Percentiles rank a stretch among this genome's conserved stretches.
Conservation (phyloP, 2,797 vertebrate genomes). For the Mormyrops boulengeri region DNA sequence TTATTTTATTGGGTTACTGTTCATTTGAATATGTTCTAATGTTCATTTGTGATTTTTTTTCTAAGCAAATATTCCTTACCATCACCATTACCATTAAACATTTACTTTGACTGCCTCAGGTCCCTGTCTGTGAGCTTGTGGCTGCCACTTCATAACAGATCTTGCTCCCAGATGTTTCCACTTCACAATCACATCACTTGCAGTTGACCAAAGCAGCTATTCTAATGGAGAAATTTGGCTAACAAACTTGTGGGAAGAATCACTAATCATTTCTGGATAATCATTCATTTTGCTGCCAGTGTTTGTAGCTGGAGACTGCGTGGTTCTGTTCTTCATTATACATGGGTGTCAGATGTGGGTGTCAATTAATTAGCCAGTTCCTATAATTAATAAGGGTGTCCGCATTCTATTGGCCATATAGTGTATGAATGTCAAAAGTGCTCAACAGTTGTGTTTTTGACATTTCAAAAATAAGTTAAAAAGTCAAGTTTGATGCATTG, state of each 20-base stretch:
- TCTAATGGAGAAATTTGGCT: neutral
- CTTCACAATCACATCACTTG: neutral
- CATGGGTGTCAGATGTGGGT: neutral
- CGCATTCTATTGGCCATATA: neutral
- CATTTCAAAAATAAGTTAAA: neutral
- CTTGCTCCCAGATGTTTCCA: neutral
- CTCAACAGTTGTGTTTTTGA: neutral
- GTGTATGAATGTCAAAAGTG: neutral
- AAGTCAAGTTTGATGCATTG: neutral
- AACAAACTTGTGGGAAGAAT: neutral
- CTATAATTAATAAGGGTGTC: neutral
- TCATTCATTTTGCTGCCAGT: neutral
- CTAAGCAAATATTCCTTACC: neutral
- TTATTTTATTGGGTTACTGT: neutral
- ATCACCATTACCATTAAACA: neutral
- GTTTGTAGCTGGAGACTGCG: neutral
- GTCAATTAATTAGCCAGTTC: neutral
- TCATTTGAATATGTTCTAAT: neutral
- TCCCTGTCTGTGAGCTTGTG: neutral
- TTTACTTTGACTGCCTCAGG: neutral
- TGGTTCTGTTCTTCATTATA: neutral
- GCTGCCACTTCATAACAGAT: neutral
- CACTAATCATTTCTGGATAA: neutral
- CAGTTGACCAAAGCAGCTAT: neutral
- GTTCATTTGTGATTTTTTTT: neutral